Conservation (phyloP, 2,888 invertebrate genomes). For the Euphydryas editha region DNA sequence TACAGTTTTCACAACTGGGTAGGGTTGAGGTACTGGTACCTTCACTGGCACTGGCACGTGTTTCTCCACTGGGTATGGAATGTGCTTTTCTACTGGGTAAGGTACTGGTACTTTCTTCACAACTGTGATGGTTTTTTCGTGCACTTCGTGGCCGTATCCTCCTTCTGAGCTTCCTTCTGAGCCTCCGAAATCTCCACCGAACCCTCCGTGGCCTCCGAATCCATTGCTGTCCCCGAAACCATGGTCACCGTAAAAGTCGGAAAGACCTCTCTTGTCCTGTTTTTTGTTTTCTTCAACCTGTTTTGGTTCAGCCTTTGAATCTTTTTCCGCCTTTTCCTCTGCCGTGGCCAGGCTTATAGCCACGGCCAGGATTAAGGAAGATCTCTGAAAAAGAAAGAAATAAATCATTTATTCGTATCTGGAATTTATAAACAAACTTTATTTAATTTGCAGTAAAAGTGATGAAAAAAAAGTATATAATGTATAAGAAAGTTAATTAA, state of each 20-base stretch:
- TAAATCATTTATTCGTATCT: not conserved
- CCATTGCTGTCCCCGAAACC: conserved; percentile 50
- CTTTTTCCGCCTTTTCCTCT: conserved; percentile 79
- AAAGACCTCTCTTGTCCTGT: conserved; percentile 83
- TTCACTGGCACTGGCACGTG: conserved; percentile 86
- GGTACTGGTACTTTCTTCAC: conserved; percentile 89
- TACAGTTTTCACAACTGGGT: conserved; percentile 87
- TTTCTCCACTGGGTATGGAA: conserved; percentile 87
- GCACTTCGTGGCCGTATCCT: conserved; percentile 63
- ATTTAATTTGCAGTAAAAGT: not conserved
- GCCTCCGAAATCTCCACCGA: conserved; percentile 49
- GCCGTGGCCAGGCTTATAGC: conserved; percentile 81
- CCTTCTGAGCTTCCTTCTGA: conserved; percentile 44
- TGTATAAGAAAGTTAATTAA: not conserved
- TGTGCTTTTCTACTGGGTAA: conserved; percentile 88
- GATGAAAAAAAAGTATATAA: not conserved
- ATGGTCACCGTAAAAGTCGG: conserved; percentile 75
- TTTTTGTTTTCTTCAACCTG: conserved; percentile 77
- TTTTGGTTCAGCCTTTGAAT: conserved; percentile 74
- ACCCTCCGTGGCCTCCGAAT: conserved; percentile 47
- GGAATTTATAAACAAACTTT: not conserved
- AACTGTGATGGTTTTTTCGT: conserved; percentile 86
- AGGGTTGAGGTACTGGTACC: conserved; percentile 88
- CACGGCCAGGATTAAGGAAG: conserved; percentile 81
- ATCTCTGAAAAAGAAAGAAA: conserved; percentile 64